phyloP scores from a whole-genome alignment of 2,888 invertebrate genomes.

The Mycalesis mineus region DNA sequence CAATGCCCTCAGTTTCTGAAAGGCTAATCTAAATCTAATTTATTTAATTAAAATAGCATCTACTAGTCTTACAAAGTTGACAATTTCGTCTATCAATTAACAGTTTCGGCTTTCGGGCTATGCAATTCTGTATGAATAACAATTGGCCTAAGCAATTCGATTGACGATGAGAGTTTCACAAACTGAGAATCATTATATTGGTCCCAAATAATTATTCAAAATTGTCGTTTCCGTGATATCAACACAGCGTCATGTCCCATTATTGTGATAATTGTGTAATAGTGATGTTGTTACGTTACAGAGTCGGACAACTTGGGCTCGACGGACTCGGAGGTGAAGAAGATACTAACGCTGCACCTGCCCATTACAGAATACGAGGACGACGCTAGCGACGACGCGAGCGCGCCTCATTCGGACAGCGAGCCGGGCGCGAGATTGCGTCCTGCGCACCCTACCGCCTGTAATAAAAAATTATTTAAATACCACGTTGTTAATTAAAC shows the following conservation, averaged over 20 bases:
- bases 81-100: too few species aligned
- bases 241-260: slow-evolving; percentile 4
- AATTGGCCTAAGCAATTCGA: too few species aligned
- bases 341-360: slow-evolving; percentile 94
- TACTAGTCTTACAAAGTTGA: too few species aligned
- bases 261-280: slow-evolving; percentile 22
- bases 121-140: too few species aligned
- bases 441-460: slow-evolving; percentile 61
- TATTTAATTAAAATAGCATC: background rate
- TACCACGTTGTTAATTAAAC: too few species aligned
- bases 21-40: background rate
- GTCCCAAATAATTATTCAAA: background rate
- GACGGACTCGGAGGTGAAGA: slow-evolving; percentile 96
- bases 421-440: slow-evolving; percentile 61
- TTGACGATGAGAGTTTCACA: background rate
- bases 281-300: slow-evolving; percentile 63
- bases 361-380: slow-evolving; percentile 96
- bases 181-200: background rate
- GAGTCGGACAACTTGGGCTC: slow-evolving; percentile 96
- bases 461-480: slow-evolving; percentile 37
- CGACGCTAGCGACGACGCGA: slow-evolving; percentile 82
- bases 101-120: too few species aligned
- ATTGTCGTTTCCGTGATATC: slow-evolving; percentile 13
- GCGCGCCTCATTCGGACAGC: slow-evolving; percentile 78
- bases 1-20: background rate